A percentile compares a stretch with the other conserved stretches of the same genome.
Evolutionary conservation across 2,113 vertebrate species (phyloP).

Genomic region (Typhlomys cinereus): DNA sequence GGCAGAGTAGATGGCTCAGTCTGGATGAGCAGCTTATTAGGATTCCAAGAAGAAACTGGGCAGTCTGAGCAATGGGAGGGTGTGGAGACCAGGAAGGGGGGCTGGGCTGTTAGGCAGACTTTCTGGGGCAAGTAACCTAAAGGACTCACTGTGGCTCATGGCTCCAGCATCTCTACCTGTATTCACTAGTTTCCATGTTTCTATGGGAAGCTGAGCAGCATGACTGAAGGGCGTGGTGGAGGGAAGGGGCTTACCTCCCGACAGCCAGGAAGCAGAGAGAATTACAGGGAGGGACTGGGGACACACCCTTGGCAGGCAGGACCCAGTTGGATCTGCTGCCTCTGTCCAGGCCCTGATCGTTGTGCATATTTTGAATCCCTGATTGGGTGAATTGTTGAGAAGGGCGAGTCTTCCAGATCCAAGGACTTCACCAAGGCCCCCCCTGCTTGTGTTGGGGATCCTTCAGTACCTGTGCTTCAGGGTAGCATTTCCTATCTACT

Average conservation of each 20-base stretch:
- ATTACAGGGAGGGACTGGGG: background rate
- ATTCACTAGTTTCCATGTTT: background rate
- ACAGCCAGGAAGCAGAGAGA: background rate
- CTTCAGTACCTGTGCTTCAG: background rate
- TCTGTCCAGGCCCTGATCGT: background rate
- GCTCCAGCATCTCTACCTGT: background rate
- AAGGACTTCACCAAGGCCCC: background rate
- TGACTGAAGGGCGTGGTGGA: background rate
- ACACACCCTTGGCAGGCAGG: background rate
- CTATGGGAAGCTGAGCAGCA: background rate
- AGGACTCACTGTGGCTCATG: background rate
- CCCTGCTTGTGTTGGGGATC: background rate
- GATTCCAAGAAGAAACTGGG: no score
- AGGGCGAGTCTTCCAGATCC: background rate
- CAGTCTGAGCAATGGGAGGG: fast-evolving
- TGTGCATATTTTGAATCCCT: background rate
- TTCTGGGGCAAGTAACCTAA: background rate
- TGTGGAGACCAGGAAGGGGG: background rate
- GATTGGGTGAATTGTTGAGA: background rate
- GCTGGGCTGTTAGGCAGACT: background rate
- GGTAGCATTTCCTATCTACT: background rate
- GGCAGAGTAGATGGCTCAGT: background rate
- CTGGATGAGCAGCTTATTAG: background rate
- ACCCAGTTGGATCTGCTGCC: background rate
- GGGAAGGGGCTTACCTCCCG: background rate